A percentile compares a stretch with the other conserved stretches of the same genome.
These are phyloP conservation scores for Ichneumon xanthorius DNA, from an alignment of 2,888 invertebrate genomes.

Conservation along the genomic window DNA sequence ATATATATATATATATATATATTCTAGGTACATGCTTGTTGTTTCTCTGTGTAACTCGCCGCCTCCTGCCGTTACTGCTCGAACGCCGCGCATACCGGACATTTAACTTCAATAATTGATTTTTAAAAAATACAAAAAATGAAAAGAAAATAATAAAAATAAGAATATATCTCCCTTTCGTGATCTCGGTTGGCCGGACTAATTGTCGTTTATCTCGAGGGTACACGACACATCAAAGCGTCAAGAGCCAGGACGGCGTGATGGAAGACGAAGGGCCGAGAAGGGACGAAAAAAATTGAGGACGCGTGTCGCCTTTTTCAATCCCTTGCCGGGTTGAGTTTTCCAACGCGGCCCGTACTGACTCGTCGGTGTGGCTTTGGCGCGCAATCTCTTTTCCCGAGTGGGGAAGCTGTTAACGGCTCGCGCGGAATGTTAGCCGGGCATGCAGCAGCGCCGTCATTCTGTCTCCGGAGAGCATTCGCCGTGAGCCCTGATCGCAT, in stretches of 20 bases:
- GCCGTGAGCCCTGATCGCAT: not conserved
- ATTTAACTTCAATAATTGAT: not conserved
- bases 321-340: slow-evolving; percentile 11
- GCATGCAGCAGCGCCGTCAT: slow-evolving; percentile 8
- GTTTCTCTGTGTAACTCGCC: slow-evolving; percentile 1
- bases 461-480: slow-evolving; percentile 5
- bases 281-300: slow-evolving; percentile 50
- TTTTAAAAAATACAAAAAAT: not conserved
- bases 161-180: not conserved
- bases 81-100: not conserved
- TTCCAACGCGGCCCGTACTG: slow-evolving; percentile 3
- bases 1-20: not conserved
- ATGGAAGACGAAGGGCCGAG: not conserved
- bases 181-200: slow-evolving; percentile 50
- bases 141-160: not conserved
- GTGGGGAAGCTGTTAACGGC: slow-evolving; percentile 41
- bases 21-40: not conserved
- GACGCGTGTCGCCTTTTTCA: slow-evolving; percentile 51
- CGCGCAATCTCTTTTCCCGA: slow-evolving; percentile 10
- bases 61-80: not conserved
- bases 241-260: not conserved
- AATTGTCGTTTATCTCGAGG: slow-evolving; percentile 60
- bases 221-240: not conserved
- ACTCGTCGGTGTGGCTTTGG: slow-evolving; percentile 5
- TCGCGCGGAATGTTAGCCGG: slow-evolving; percentile 57